Evolutionary conservation across 2,888 invertebrate genomes (phyloP).

Genomic region (Metellina segmentata): DNA sequence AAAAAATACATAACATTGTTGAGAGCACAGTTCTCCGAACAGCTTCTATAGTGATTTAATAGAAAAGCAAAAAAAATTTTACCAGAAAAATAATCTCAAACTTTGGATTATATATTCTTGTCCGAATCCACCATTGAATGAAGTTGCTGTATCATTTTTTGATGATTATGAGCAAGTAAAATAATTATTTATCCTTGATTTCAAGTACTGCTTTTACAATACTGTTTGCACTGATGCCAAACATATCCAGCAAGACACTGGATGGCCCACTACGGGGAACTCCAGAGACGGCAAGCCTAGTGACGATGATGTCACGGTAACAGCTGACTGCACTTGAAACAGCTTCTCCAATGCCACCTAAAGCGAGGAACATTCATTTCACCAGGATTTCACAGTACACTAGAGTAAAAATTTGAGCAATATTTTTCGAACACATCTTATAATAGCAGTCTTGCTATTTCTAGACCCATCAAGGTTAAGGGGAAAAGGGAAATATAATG

Average conservation of each 20-base stretch:
- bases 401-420: neutral
- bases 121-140: slow-evolving; percentile 21
- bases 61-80: neutral
- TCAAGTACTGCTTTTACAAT: slow-evolving; percentile 87
- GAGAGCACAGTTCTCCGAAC: neutral
- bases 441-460: neutral
- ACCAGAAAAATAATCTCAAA: neutral
- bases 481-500: no score
- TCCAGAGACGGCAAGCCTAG: slow-evolving; percentile 89
- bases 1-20: neutral
- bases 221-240: slow-evolving; percentile 91
- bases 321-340: slow-evolving; percentile 90
- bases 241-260: slow-evolving; percentile 90
- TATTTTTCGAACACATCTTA: neutral
- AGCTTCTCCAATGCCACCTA: slow-evolving; percentile 97
- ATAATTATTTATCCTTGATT: slow-evolving; percentile 79
- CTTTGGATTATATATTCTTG: neutral
- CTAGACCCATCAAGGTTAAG: no score
- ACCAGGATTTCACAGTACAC: no score
- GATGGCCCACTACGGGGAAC: slow-evolving; percentile 97
- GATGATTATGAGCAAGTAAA: neutral
- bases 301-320: slow-evolving; percentile 86
- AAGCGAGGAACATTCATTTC: slow-evolving; percentile 46
- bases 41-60: neutral
- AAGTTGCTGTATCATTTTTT: neutral